Evolutionary conservation across 2,797 vertebrate genomes (phyloP).

Genomic region (Neolamprologus multifasciatus): DNA sequence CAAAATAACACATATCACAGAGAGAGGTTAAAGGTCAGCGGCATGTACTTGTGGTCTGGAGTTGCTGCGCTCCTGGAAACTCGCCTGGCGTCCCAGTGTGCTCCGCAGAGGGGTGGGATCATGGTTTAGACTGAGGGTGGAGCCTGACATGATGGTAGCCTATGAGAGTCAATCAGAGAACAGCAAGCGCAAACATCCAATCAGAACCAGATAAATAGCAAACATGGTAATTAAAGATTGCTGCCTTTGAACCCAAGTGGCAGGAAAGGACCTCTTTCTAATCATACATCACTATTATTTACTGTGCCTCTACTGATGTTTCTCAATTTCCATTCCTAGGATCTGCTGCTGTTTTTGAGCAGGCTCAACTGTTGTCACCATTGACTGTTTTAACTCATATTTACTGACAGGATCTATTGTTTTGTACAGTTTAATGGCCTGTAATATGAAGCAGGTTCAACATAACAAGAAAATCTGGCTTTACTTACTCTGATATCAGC

Average conservation of each 20-base stretch:
- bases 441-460: not conserved
- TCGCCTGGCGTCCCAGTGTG: slow-evolving; percentile 92
- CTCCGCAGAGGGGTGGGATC: slow-evolving; percentile 82
- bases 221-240: not conserved
- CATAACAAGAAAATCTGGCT: not conserved
- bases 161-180: slow-evolving; percentile 53
- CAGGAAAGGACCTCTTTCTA: not conserved
- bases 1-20: not conserved
- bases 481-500: not conserved
- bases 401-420: not conserved
- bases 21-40: not conserved
- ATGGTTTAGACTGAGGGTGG: slow-evolving; percentile 92
- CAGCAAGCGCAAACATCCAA: not conserved
- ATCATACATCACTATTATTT: not conserved
- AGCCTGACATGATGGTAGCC: slow-evolving; percentile 99
- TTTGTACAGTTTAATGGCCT: not conserved
- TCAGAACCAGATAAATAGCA: not conserved
- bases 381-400: not conserved
- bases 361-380: not conserved
- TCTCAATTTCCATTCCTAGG: not conserved
- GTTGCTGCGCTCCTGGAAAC: slow-evolving; percentile 93
- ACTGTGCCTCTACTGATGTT: not conserved
- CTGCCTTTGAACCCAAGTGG: not conserved
- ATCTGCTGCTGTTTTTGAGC: not conserved
- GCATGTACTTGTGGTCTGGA: slow-evolving; percentile 84